Evolutionary conservation across 2,888 invertebrate species (phyloP), one percentile per base, ranked within the genome.

Genomic region (Athalia cordata): DNA sequence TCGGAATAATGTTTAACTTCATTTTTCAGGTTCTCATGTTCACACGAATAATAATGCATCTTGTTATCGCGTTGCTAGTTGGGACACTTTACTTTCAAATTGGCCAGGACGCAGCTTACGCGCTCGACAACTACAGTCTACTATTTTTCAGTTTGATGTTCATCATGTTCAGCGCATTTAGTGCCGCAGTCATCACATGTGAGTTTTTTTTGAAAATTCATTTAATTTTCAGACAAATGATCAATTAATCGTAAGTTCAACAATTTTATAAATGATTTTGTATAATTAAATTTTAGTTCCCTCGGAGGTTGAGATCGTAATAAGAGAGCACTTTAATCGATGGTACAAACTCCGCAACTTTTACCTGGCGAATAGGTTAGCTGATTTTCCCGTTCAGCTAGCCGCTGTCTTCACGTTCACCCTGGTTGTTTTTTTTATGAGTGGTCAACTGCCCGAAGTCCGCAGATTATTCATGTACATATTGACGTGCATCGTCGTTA

Each of bases 131-230:
- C 89, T 96, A 95, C 86, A 96, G 96, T 87, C 96, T 96, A 87
- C 92, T 98, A 50, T 98, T 97, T 92, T 98, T 97, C 91, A 95
- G 95, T 80, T 93, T 97, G 75, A 95, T 99, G 94, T 99, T 98
- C 90, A 93, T 98, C 76, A 97, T 98, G 96, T 97, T 97, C 89
- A 97, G 97, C 5, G 96, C 98, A 0, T 96, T 98, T 90, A 98
- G 96, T 91, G 95, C 97, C 11, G 96, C 97, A 78, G 93, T 96
- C 66, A 94, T 98, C 49, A 96, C 95, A 82, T 98, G 98, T 98
- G 92, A 96, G 97, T 94, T 29, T 29, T n/a, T 29, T 29, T 8
- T 8, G 13, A 11, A 11, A 59, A 59, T 59, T n/a, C 13, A 13
- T 59, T 7, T 66, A 43, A 29, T 47, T 49, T 52, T 8, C 59